A percentile compares a stretch with the other conserved stretches of the same genome.
These are phyloP conservation scores for Thryonomys swinderianus DNA, from an alignment of 2,113 vertebrate species.

Conservation along the genomic window DNA sequence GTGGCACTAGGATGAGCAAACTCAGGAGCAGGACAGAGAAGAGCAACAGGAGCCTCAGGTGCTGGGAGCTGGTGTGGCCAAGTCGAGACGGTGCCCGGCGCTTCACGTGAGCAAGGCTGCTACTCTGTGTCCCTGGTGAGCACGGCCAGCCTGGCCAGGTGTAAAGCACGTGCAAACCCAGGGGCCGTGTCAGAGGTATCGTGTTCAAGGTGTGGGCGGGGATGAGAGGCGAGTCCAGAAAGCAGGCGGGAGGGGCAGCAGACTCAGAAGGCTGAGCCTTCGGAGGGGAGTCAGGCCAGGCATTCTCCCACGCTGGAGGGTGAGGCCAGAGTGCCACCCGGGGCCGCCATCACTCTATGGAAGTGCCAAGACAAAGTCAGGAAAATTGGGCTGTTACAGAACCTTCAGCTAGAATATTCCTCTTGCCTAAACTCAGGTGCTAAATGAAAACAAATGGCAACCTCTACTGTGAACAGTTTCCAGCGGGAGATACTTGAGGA, in stretches of 20 bases:
- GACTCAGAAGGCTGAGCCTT: background rate
- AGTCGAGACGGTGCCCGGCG: background rate
- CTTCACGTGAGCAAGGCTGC: background rate
- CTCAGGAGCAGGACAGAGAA: background rate
- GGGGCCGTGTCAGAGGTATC: background rate
- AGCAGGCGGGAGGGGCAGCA: background rate
- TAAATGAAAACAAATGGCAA: constrained; percentile 35
- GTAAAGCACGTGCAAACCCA: background rate
- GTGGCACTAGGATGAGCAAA: background rate
- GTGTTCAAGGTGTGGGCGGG: background rate
- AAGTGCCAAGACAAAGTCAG: background rate
- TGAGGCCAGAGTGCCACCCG: background rate
- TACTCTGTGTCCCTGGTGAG: background rate
- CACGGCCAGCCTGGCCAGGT: background rate
- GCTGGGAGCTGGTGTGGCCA: background rate
- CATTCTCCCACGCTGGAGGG: background rate
- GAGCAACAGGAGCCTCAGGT: background rate
- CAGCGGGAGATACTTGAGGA: background rate
- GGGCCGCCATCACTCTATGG: background rate
- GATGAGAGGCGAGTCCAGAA: background rate
- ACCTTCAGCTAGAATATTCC: background rate
- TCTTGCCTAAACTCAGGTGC: constrained; percentile 70
- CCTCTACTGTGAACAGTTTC: background rate
- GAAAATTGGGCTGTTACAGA: background rate
- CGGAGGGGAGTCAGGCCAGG: background rate